Evolutionary conservation across 92 coral and sea anemone genomes (phyloP).

Genomic region (Porites divaricata): DNA sequence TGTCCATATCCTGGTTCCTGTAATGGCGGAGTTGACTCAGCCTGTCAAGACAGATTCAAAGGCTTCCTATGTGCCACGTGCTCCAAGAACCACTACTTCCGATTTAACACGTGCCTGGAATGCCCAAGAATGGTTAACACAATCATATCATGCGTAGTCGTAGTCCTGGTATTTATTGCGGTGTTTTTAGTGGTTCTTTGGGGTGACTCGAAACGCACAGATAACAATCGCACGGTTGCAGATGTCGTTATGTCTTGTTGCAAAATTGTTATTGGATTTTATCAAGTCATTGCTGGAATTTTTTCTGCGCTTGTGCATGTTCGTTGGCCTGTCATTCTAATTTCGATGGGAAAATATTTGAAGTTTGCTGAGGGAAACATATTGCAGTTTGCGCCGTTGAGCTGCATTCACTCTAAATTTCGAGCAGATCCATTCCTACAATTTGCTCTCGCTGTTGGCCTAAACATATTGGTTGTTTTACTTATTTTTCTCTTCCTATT

Average conservation of each 20-base stretch:
- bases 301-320: conserved; percentile 44
- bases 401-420: conserved; percentile 7
- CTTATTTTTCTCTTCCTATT: conserved; percentile 11
- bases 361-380: conserved; percentile 48
- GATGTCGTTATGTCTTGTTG: conserved; percentile 58
- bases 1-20: conserved; percentile 34
- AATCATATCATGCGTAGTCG: conserved; percentile 14
- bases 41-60: background rate
- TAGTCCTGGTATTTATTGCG: conserved; percentile 29
- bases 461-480: conserved; percentile 8
- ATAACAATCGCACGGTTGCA: conserved; percentile 35
- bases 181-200: conserved; percentile 32
- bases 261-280: conserved; percentile 54
- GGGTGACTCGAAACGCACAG: conserved; percentile 51
- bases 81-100: background rate
- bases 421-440: conserved; percentile 20
- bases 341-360: conserved; percentile 39
- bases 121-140: background rate
- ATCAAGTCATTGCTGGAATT: conserved; percentile 57
- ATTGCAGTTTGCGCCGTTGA: conserved; percentile 34
- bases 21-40: conserved; percentile 8
- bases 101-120: conserved; percentile 52
- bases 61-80: conserved; percentile 5
- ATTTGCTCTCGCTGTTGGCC: conserved; percentile 6
- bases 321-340: conserved; percentile 41